Evolutionary conservation across 2,888 invertebrate species (phyloP).

Genomic region (Clistopyga incitator): DNA sequence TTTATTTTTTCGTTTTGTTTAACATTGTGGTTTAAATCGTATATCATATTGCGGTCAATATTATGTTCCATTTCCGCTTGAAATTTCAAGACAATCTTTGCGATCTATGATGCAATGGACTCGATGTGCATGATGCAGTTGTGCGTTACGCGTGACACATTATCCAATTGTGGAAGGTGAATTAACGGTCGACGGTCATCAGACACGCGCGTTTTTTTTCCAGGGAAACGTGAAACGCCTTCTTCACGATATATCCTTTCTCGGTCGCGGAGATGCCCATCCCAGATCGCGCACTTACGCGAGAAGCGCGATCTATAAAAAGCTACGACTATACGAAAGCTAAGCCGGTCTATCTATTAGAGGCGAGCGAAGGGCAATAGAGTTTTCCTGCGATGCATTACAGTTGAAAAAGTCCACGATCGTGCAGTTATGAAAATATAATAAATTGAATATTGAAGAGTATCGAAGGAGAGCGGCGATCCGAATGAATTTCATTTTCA

Average conservation of each 20-base stretch:
- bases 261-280: background rate
- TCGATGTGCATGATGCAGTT: background rate
- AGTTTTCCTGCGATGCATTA: background rate
- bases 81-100: too few relatives aligned
- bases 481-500: slow-evolving; percentile 3
- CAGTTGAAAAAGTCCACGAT: background rate
- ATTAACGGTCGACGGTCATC: slow-evolving; percentile 64
- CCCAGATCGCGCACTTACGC: slow-evolving; percentile 6
- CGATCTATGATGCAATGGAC: too few relatives aligned
- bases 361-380: background rate
- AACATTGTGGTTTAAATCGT: too few relatives aligned
- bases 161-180: slow-evolving; percentile 63
- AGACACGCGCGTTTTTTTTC: slow-evolving; percentile 17
- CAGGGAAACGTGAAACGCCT: slow-evolving; percentile 31
- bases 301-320: background rate
- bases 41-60: too few relatives aligned
- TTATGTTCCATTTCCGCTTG: too few relatives aligned
- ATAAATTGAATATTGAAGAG: background rate
- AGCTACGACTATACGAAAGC: too few relatives aligned
- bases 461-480: slow-evolving; percentile 14
- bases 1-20: too few relatives aligned
- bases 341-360: slow-evolving; percentile 2
- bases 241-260: background rate
- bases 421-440: too few relatives aligned
- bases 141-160: slow-evolving; percentile 51